phyloP scores from a whole-genome alignment of 2,113 vertebrate genomes.

The Galbula dea region DNA sequence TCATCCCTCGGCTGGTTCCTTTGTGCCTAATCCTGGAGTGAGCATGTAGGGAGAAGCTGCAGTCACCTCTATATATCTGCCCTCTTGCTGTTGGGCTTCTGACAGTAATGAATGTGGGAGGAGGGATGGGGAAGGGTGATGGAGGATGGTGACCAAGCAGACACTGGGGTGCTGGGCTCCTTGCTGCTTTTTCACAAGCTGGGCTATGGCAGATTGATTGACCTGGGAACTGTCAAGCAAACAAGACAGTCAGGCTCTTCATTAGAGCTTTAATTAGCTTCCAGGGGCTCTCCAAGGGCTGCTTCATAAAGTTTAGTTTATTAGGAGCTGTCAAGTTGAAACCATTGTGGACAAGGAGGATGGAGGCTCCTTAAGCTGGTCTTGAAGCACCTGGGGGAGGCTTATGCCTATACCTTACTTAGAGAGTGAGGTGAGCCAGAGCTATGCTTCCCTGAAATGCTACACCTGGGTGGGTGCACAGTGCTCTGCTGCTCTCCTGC shows the following conservation, averaged over 20 bases:
- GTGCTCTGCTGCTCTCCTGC: background rate
- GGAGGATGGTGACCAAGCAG: background rate
- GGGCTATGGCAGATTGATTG: conserved; percentile 12
- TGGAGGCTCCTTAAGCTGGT: background rate
- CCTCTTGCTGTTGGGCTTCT: background rate
- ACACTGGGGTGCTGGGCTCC: background rate
- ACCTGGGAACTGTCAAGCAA: background rate
- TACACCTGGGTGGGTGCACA: background rate
- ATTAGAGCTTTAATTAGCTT: conserved; percentile 52
- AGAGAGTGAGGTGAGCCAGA: background rate
- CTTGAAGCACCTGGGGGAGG: background rate
- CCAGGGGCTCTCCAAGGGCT: background rate
- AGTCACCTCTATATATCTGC: background rate
- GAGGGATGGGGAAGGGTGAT: background rate
- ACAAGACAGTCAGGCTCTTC: conserved; percentile 27
- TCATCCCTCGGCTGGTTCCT: background rate
- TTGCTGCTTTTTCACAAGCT: background rate
- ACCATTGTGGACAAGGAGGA: background rate
- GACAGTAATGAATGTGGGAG: conserved; percentile 36
- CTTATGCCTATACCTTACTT: background rate
- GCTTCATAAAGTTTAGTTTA: conserved; percentile 3
- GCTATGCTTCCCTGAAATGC: background rate
- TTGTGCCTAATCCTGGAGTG: background rate
- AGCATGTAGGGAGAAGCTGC: background rate
- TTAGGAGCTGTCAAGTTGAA: conserved; percentile 21